Base-by-base conservation (phyloP, 2,888 invertebrate species). In the Lampropteryx suffumata region DNA sequence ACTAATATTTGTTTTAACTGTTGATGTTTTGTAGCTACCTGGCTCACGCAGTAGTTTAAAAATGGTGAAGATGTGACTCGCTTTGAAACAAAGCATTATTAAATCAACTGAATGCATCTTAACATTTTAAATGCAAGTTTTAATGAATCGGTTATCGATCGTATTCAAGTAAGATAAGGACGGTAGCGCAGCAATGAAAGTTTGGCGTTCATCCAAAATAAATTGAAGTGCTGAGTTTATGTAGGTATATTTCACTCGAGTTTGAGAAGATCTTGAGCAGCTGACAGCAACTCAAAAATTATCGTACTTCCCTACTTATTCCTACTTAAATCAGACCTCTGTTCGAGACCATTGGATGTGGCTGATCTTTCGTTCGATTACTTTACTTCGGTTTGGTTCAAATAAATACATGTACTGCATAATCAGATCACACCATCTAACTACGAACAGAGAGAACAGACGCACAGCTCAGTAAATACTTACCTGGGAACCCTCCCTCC, bases 251-350 rank as follows among this genome's bases (percentile, higher is more conserved):
- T 58, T 62, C 46, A 54, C 46, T 50, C 30, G 6, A 51, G 41
- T 45, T 51, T 17, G 14, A 52, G 46, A 43, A 47, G 41, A 46
- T 34, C 28, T 50, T 40, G 40, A 36, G 34, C 36, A 43, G 57
- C 56, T 59, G 59, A 64, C 62, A 64, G 64, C 35, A 60, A 52
- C 50, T 50, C 53, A 57, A 60, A 68, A 65, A 52, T 68, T 71
- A 65, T 67, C 53, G 48, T 36, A 59, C 58, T n/a, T n/a, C n/a
- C n/a, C n/a, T n/a, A n/a, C n/a, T n/a, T n/a, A n/a, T n/a, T n/a
- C n/a, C n/a, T n/a, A n/a, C n/a, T 60, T 35, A 61, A 68, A 65
- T 63, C 37, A 27, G 27, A 9, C 9, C 8, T 1, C 12, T n/a
- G 24, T 13, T 24, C 0, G 24, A 13, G 32, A 41, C 5, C 6